phyloP scores from a whole-genome alignment of 2,888 invertebrate genomes.

The Meiosimyza platycephala region DNA sequence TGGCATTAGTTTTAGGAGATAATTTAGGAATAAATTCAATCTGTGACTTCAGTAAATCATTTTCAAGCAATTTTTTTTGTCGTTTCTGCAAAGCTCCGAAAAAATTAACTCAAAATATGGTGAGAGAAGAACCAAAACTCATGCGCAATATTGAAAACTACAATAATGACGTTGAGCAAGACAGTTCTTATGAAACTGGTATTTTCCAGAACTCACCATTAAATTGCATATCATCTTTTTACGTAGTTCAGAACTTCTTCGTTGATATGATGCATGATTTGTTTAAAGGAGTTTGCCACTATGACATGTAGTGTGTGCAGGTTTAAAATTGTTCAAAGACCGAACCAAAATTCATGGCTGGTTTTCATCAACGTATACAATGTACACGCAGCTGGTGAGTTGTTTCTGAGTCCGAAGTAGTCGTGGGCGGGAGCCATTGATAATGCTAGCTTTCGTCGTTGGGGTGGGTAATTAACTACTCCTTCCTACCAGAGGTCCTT shows the following conservation, averaged over 20 bases:
- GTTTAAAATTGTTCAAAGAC: too few relatives aligned
- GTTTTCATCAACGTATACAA: too few relatives aligned
- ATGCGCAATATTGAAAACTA: conserved; percentile 46
- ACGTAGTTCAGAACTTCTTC: conserved; percentile 45
- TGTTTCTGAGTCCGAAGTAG: too few relatives aligned
- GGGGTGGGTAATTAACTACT: too few relatives aligned
- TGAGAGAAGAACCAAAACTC: conserved; percentile 38
- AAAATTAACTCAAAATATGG: conserved; percentile 40
- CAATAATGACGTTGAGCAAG: conserved; percentile 36
- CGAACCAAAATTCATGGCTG: too few relatives aligned
- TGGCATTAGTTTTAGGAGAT: conserved; percentile 43
- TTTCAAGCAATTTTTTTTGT: conserved; percentile 49
- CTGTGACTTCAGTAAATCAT: conserved; percentile 43
- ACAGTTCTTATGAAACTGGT: conserved; percentile 42
- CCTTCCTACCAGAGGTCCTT: too few relatives aligned
- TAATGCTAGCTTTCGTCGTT: too few relatives aligned
- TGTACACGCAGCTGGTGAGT: too few relatives aligned
- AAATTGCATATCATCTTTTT: conserved; percentile 38
- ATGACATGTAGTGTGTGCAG: too few relatives aligned
- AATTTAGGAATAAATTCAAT: conserved; percentile 33
- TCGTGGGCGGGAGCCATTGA: too few relatives aligned
- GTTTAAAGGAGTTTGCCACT: conserved; percentile 44
- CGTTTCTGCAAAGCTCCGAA: conserved; percentile 49
- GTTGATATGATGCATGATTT: conserved; percentile 48
- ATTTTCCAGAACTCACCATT: conserved; percentile 48